Evolutionary conservation across 2,797 vertebrate genomes (phyloP).

Genomic region (Ctenochaetus hawaiiensis): DNA sequence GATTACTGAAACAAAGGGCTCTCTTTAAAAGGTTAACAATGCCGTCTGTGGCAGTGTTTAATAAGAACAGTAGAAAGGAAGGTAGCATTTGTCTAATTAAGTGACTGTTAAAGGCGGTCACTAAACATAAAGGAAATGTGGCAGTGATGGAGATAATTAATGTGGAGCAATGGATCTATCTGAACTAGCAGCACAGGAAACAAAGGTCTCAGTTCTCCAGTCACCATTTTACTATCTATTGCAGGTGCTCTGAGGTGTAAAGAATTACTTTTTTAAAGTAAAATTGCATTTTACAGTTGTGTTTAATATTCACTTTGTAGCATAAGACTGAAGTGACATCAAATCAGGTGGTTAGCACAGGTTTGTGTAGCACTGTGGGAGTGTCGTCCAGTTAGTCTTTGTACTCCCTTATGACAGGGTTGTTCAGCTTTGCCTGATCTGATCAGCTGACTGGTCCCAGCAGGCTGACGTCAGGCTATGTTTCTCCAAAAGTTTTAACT

Average conservation of each 20-base stretch:
- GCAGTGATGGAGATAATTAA: constrained; percentile 58
- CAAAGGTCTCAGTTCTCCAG: not conserved
- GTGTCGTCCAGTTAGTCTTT: no score
- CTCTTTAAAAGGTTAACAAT: constrained; percentile 69
- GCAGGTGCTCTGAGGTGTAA: constrained; percentile 2
- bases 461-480: no score
- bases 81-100: constrained; percentile 52
- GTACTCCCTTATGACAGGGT: no score
- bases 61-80: constrained; percentile 45
- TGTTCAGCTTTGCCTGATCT: no score
- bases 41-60: constrained; percentile 33
- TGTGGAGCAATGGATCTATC: constrained; percentile 17
- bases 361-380: no score
- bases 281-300: no score
- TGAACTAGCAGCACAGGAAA: constrained; percentile 20
- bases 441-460: no score
- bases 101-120: constrained; percentile 34
- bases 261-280: not conserved
- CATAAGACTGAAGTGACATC: no score
- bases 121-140: constrained; percentile 56
- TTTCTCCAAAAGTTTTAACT: no score
- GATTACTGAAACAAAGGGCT: constrained; percentile 55
- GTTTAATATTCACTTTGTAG: no score
- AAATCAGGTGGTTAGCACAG: no score
- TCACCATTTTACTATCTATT: not conserved